phyloP scores from a whole-genome alignment of 2,888 invertebrate genomes.

The Cactoblastis cactorum region DNA sequence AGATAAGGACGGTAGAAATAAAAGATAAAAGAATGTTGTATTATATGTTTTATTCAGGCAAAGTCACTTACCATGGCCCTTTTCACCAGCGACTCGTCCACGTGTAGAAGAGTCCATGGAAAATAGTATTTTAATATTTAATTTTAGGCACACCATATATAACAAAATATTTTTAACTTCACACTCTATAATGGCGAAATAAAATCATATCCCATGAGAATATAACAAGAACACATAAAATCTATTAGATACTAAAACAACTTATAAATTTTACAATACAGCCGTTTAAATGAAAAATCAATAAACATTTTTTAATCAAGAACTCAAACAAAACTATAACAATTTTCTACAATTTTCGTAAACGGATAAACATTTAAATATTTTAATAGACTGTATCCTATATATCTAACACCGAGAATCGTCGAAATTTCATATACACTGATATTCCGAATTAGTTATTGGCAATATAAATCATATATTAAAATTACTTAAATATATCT shows the following conservation, averaged over 20 bases:
- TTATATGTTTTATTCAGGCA: slow-evolving; percentile 58
- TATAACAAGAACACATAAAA: slow-evolving; percentile 21
- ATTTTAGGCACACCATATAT: slow-evolving; percentile 54
- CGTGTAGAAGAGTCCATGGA: slow-evolving; percentile 74
- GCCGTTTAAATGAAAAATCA: not conserved
- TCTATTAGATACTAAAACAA: slow-evolving; percentile 14
- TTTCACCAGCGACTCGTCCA: slow-evolving; percentile 69
- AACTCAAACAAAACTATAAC: slow-evolving; percentile 5
- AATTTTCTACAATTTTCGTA: not conserved
- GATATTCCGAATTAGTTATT: slow-evolving; percentile 22
- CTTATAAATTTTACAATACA: slow-evolving; percentile 12
- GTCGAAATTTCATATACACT: slow-evolving; percentile 21
- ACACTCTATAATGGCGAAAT: slow-evolving; percentile 28
- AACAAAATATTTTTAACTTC: slow-evolving; percentile 36
- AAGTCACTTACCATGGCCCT: slow-evolving; percentile 73
- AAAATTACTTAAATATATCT: slow-evolving; percentile 7
- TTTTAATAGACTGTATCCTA: slow-evolving; percentile 21
- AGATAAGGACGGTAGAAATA: slow-evolving; percentile 29
- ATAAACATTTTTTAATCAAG: not conserved
- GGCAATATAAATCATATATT: not conserved
- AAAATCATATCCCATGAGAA: slow-evolving; percentile 18
- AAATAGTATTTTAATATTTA: slow-evolving; percentile 60
- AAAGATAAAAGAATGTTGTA: slow-evolving; percentile 41
- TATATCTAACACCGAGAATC: slow-evolving; percentile 30
- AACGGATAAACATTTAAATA: slow-evolving; percentile 10